Base-by-base conservation (phyloP, 2,113 vertebrate genomes). In the Tetrax tetrax region DNA sequence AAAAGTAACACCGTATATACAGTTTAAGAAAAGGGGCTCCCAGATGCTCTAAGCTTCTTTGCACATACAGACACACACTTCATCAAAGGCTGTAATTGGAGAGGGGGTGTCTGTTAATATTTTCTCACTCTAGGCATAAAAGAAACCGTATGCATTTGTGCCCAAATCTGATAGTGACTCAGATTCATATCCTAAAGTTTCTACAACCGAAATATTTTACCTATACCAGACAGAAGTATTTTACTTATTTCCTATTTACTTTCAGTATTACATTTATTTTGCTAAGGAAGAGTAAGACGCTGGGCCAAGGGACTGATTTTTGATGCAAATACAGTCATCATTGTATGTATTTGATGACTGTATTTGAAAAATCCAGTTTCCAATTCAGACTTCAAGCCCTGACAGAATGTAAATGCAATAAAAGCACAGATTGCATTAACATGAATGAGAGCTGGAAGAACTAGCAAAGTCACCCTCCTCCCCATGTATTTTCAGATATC, bases 371-470 rank as follows among this genome's bases (percentile, higher is more conserved):
- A 43, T 28, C 14, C 17, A 54, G 13, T 17, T 63, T 70, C 51
- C 0, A 0, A 5, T 33, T 70, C 0, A 0, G 35, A 45, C 22
- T 66, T 90, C 0, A 2, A 68, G 28, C 17, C 25, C 43, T 61
- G 35, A 70, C 6, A 57, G 11, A 68, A 60, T 2, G 3, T 12
- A 64, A 79, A 56, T 8, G 8, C 25, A 68, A 4, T 21, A 22
- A 28, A 7, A 87, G 28, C 24, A 61, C 6, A 31, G n/a, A 33
- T 35, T 51, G 5, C 35, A 28, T 48, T 43, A 48, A 37, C 1
- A 0, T 20, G 15, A 89, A 38, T 4, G 17, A 90, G 9, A 61
- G 14, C 21, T 68, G 41, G 25, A 59, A 93, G 57, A 50, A 35
- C 7, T 4, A 63, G 27, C 5, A 38, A 45, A 65, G 41, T 28